phyloP scores from a whole-genome alignment of 1,140 invertebrate genomes.

The Ylistrum balloti region DNA sequence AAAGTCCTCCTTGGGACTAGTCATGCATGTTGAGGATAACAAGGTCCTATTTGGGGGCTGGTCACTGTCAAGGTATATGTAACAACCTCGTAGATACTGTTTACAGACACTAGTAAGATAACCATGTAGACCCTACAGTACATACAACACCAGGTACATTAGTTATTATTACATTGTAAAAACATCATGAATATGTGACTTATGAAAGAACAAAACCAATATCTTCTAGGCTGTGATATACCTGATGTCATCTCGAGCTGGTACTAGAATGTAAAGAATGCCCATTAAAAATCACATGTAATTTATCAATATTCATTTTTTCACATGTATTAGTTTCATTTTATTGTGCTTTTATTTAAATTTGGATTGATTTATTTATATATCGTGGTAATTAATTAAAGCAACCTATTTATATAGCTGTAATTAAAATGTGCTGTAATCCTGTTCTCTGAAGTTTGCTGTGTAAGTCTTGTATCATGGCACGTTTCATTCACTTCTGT shows the following conservation, averaged over 20 bases:
- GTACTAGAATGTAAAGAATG: conserved; percentile 27
- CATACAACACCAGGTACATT: too few species aligned
- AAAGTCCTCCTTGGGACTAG: too few species aligned
- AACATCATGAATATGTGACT: too few species aligned
- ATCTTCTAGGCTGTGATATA: not conserved
- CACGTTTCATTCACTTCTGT: not conserved
- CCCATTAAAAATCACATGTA: not conserved
- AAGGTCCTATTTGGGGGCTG: too few species aligned
- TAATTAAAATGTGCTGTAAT: not conserved
- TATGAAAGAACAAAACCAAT: not conserved
- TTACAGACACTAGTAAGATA: too few species aligned
- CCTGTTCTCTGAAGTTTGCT: not conserved
- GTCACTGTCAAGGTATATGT: too few species aligned
- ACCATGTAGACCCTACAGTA: too few species aligned
- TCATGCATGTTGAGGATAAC: too few species aligned
- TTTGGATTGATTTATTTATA: not conserved
- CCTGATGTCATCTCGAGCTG: not conserved
- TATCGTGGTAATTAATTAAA: conserved; percentile 10
- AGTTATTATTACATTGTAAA: too few species aligned
- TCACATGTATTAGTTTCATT: not conserved
- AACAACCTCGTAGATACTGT: too few species aligned
- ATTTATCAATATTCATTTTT: conserved; percentile 22
- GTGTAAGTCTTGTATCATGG: not conserved
- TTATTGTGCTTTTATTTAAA: conserved; percentile 10
- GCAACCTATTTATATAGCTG: not conserved